A percentile compares a stretch with the other conserved stretches of the same genome.
phyloP scores from a whole-genome alignment of 2,113 vertebrate species.

The Ciconia maguari region DNA sequence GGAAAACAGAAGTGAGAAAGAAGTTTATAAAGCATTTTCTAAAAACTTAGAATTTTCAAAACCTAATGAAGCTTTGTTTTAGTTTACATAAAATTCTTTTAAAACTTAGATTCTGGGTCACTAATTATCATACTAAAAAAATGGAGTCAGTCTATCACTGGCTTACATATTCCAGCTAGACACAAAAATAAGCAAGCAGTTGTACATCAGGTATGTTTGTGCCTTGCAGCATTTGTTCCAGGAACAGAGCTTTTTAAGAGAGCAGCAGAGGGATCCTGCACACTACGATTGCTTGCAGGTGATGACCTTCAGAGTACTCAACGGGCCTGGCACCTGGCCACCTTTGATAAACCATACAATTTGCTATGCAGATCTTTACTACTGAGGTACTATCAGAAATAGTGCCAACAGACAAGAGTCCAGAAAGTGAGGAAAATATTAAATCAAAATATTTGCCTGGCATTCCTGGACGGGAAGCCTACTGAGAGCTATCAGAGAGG shows the following conservation, averaged over 20 bases:
- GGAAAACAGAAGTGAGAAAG: not conserved
- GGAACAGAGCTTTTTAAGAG: not conserved
- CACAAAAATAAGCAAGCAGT: not conserved
- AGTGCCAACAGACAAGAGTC: not conserved
- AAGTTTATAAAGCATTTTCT: not conserved
- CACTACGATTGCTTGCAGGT: not conserved
- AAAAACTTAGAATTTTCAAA: not conserved
- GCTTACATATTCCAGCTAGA: not conserved
- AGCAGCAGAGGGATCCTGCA: not conserved
- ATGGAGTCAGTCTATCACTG: rapidly evolving
- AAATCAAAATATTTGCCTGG: not conserved
- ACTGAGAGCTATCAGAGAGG: not conserved
- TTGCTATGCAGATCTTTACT: not conserved
- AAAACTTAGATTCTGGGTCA: not conserved
- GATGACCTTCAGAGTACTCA: not conserved
- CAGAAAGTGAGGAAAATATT: not conserved
- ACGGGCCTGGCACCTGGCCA: not conserved
- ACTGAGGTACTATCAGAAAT: not conserved
- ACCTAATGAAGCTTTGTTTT: not conserved
- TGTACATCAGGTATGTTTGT: not conserved
- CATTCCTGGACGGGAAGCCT: not conserved
- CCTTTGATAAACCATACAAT: not conserved
- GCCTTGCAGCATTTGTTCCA: not conserved
- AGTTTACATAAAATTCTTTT: not conserved
- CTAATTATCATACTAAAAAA: not conserved